Evolutionary conservation across 2,888 invertebrate species (phyloP).

Genomic region (Leucophenga maculata): DNA sequence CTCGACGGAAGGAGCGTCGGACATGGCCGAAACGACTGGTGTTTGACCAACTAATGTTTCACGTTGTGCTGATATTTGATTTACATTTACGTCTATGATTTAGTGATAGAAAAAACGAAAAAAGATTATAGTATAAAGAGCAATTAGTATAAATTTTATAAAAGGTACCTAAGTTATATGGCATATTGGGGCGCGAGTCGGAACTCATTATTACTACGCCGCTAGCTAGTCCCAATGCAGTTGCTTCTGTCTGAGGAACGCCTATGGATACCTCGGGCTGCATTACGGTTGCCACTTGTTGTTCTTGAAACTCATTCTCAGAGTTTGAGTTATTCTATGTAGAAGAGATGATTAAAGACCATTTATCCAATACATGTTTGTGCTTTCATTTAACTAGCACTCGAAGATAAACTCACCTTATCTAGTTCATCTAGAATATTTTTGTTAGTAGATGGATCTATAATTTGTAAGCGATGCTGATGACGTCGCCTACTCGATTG

Average conservation of each 20-base stretch:
- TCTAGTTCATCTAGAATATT: constrained; percentile 69
- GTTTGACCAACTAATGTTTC: constrained; percentile 68
- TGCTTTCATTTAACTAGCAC: too few relatives aligned
- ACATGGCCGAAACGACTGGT: constrained; percentile 81
- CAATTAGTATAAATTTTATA: background rate
- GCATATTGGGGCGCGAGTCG: constrained; percentile 40
- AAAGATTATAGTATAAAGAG: background rate
- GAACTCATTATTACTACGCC: constrained; percentile 32
- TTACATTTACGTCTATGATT: constrained; percentile 44
- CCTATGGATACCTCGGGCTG: constrained; percentile 44
- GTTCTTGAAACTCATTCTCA: constrained; percentile 57
- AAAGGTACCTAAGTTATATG: constrained; percentile 50
- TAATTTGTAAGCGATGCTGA: constrained; percentile 71
- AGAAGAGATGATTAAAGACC: background rate
- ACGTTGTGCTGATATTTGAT: constrained; percentile 47
- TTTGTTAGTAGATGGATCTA: constrained; percentile 73
- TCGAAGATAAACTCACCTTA: constrained; percentile 46
- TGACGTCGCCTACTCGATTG: constrained; percentile 62
- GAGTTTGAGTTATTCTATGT: constrained; percentile 47
- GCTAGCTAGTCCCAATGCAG: constrained; percentile 28
- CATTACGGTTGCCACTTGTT: constrained; percentile 32
- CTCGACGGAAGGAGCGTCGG: constrained; percentile 76
- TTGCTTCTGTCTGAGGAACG: constrained; percentile 43
- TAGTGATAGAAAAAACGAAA: background rate
- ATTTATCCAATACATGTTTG: background rate